Evolutionary conservation across 2,888 invertebrate species (phyloP), one percentile per base, ranked within the genome.

Genomic region (Nemotelus nigrinus): DNA sequence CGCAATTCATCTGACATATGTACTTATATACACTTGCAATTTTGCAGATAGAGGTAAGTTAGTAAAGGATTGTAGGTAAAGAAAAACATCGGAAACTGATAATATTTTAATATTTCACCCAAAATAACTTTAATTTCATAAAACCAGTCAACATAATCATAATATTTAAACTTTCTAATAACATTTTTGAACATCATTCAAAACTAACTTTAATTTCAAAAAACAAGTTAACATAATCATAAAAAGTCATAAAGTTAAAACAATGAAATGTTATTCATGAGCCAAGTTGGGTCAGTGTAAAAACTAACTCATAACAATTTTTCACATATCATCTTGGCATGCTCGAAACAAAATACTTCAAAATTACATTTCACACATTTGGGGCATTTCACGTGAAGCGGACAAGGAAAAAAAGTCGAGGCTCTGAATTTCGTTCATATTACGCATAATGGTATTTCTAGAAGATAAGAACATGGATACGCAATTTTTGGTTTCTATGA

Each of bases 291-390:
- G 58, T 1, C 25, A 58, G 53, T 53, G 53, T 53, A 7, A 53
- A 53, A 53, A 10, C 53, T 53, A 58, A 63, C 39, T 63, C 63
- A 63, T 63, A 63, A 41, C 25, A 5, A 43, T 41, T 43, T 63
- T 63, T 2, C 43, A 63, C 63, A 63, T 63, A 39, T 63, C 63
- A 41, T 63, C 25, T 63, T 63, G 63, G 43, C 25, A 41, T 41
- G 39, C 63, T 63, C 63, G 41, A 63, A 58, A 63, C 39, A 63
- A 63, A 63, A 63, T 63, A 63, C 43, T 63, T 63, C 39, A 41
- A 63, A 1, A 63, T 63, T 63, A 63, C 0, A 63, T 41, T 41
- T 63, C 63, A 41, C 63, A 63, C 63, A 63, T 63, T 63, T 63
- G 25, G 25, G 25, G 25, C 25, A 25, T 25, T 25, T 25, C 25